Evolutionary conservation across 2,888 invertebrate genomes (phyloP).

Genomic region (Apodemia zela): DNA sequence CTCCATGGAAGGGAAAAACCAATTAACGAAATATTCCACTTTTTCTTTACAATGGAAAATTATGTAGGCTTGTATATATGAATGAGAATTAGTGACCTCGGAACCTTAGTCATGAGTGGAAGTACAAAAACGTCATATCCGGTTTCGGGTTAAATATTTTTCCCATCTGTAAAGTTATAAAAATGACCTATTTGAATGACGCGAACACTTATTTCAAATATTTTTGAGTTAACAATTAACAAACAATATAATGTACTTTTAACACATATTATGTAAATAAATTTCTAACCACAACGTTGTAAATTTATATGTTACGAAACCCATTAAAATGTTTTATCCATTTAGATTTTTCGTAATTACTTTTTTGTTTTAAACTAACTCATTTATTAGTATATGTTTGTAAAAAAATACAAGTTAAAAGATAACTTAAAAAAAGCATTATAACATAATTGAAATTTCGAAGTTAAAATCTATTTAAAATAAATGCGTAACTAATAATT

Average conservation of each 20-base stretch:
- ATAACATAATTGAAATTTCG: no score
- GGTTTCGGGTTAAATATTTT: slow-evolving; percentile 27
- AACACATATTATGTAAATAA: no score
- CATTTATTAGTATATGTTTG: no score
- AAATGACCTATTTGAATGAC: slow-evolving; percentile 19
- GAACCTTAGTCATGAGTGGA: slow-evolving; percentile 4
- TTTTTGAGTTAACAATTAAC: neutral
- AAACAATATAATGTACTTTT: neutral
- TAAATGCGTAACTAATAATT: no score
- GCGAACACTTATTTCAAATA: neutral
- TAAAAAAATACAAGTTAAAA: no score
- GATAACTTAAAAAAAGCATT: no score
- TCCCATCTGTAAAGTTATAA: slow-evolving; percentile 26
- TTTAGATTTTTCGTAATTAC: no score
- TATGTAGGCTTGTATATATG: slow-evolving; percentile 24
- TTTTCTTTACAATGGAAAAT: slow-evolving; percentile 23
- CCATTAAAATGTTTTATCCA: no score
- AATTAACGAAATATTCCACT: slow-evolving; percentile 24
- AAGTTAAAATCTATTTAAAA: no score
- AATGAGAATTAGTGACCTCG: slow-evolving; percentile 24
- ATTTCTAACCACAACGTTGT: no score
- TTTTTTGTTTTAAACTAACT: no score
- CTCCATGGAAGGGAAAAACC: slow-evolving; percentile 25
- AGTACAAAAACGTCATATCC: slow-evolving; percentile 23
- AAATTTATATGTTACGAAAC: no score